Evolutionary conservation across 92 coral and sea anemone genomes (phyloP), one percentile per base, ranked within the genome.

Genomic region (Bergia puertoricense): DNA sequence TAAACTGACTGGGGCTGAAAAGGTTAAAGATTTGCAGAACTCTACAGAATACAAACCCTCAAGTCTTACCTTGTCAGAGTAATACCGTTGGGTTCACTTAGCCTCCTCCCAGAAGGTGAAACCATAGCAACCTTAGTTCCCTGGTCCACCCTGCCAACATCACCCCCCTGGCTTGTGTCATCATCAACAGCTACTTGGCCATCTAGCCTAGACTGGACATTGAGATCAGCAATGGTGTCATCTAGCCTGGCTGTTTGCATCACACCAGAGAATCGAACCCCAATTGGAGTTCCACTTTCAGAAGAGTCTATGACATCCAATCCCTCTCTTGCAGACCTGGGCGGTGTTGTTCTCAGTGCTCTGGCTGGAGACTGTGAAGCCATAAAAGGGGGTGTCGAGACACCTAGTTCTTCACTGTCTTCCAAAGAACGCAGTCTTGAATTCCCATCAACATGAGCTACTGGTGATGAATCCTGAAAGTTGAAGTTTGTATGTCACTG

Each of bases 201-300:
- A 41, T 41, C 80, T 20, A 23, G 78, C 10, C 77, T 59, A 2
- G 71, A 86, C 30, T 88, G 93, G n/a, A 88, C 94, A 89, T 93
- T 90, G 65, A 93, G 88, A 46, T 90, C 93, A 45, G 91, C 90
- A 45, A 93, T 79, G 40, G 96, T 93, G 54, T 92, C 91, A 81
- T 93, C 91, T 11, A 88, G 44, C 62, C 89, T 41, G 23, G 80
- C 89, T 42, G 62, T 72, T 42, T 16, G 56, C 0, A 42, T 82
- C 13, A 56, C 84, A 5, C 87, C 83, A 1, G 98, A 93, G 89
- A 93, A 95, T 44, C 96, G 91, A 42, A 95, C 98, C 73, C 98
- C 98, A 62, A 95, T 90, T 16, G 98, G 98, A 74, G 94, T 92
- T 5, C 91, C 88, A 82, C 72, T 85, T 39, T 85, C 92, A 1